phyloP scores from a whole-genome alignment of 1,140 invertebrate genomes.

The Dendroctonus valens region DNA sequence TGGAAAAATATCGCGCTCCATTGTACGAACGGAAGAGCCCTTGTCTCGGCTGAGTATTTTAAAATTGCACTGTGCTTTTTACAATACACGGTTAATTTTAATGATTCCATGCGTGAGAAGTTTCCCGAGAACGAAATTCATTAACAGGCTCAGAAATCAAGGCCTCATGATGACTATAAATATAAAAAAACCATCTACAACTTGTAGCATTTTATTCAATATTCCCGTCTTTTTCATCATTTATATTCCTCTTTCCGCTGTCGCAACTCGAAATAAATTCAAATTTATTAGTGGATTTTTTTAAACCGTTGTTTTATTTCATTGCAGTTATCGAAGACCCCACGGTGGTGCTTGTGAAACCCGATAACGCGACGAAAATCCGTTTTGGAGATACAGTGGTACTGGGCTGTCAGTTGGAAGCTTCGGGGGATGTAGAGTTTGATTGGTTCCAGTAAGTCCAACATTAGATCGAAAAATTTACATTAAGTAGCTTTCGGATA shows the following conservation, averaged over 20 bases:
- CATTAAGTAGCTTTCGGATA: slow-evolving; percentile 6
- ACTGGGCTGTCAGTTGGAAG: slow-evolving; percentile 72
- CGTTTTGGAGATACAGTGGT: slow-evolving; percentile 61
- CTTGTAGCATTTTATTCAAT: neutral
- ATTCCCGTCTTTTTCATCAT: neutral
- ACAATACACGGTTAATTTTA: slow-evolving; percentile 12
- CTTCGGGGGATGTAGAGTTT: slow-evolving; percentile 68
- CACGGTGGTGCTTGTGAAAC: slow-evolving; percentile 63
- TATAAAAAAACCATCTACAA: neutral
- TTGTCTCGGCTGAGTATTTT: slow-evolving; percentile 18
- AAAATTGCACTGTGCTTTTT: slow-evolving; percentile 22
- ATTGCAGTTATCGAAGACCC: slow-evolving; percentile 69
- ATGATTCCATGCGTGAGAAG: slow-evolving; percentile 9
- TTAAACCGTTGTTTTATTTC: slow-evolving; percentile 30
- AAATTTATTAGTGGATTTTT: neutral
- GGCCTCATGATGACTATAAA: neutral
- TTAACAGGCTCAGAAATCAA: neutral
- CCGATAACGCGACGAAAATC: slow-evolving; percentile 57
- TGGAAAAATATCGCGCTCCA: slow-evolving; percentile 26
- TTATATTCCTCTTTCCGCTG: neutral
- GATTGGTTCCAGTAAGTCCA: slow-evolving; percentile 69
- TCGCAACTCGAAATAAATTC: no score
- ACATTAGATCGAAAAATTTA: neutral
- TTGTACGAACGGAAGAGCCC: slow-evolving; percentile 26
- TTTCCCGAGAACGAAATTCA: neutral